A percentile compares a stretch with the other conserved stretches of the same genome.
Conservation (phyloP, 2,113 vertebrate genomes). For the Daubentonia madagascariensis region DNA sequence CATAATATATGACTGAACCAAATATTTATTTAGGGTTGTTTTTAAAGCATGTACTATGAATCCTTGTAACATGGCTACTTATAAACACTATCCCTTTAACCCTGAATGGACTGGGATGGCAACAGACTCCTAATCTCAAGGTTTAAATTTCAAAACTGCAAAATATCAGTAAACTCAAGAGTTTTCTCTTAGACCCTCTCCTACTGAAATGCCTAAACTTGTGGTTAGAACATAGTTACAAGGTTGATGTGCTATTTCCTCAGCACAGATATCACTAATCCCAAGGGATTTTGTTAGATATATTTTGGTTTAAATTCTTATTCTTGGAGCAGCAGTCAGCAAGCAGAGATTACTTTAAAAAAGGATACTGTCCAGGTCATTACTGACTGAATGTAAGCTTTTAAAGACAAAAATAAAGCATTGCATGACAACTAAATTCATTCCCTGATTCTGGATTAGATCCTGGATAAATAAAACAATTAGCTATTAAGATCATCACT, state of each 20-base stretch:
- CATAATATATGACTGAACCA: conserved; percentile 73
- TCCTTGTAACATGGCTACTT: conserved; percentile 72
- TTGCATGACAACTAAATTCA: not conserved
- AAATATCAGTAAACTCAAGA: conserved; percentile 77
- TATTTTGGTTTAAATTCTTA: conserved; percentile 82
- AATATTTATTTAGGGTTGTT: conserved; percentile 78
- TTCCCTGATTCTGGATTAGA: not conserved
- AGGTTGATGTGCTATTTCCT: conserved; percentile 76
- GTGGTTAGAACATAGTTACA: conserved; percentile 65
- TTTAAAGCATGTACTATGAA: conserved; percentile 77
- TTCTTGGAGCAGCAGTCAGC: conserved; percentile 79
- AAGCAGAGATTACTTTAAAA: conserved; percentile 78
- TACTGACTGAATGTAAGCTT: conserved; percentile 65
- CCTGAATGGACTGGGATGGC: conserved; percentile 78
- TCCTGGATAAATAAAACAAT: not conserved
- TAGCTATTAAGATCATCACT: not conserved
- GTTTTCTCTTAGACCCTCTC: conserved; percentile 71
- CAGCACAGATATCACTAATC: conserved; percentile 77
- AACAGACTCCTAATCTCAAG: conserved; percentile 74
- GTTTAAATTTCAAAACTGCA: conserved; percentile 81
- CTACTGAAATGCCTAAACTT: conserved; percentile 68
- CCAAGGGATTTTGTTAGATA: conserved; percentile 80
- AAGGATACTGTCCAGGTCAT: conserved; percentile 77
- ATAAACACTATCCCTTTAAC: conserved; percentile 72
- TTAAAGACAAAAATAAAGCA: conserved; percentile 69